These are phyloP conservation scores for Vulpes lagopus DNA, from an alignment of 2,113 vertebrate genomes.

Conservation along the genomic window DNA sequence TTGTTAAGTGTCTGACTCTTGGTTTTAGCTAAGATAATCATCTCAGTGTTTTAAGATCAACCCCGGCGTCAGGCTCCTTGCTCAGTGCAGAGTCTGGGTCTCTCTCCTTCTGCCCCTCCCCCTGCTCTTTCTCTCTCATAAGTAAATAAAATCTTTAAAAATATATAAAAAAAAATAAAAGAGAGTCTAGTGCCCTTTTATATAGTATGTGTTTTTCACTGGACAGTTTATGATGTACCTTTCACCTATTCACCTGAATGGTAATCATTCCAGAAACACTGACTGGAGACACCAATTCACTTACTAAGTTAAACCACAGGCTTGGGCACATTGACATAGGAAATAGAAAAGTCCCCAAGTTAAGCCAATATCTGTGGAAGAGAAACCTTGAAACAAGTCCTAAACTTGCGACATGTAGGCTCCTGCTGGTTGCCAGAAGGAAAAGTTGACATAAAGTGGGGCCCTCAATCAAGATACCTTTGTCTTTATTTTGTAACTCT, in stretches of 20 bases:
- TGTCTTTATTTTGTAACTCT: conserved; percentile 64
- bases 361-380: conserved; percentile 25
- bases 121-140: not conserved
- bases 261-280: not conserved
- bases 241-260: not conserved
- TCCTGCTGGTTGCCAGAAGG: conserved; percentile 39
- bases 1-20: not conserved
- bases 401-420: not conserved
- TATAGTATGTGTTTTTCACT: not conserved
- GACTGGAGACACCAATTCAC: not conserved
- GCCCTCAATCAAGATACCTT: conserved; percentile 22
- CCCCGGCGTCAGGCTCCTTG: fast-evolving
- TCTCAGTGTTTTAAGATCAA: not conserved
- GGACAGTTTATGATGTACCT: not conserved
- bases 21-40: not conserved
- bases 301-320: conserved; percentile 35
- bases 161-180: not conserved
- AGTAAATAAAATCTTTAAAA: not conserved
- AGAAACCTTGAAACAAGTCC: conserved; percentile 55
- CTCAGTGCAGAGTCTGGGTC: not conserved
- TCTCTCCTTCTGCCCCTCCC: not conserved
- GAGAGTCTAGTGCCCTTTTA: not conserved
- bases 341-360: not conserved
- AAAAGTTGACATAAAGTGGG: conserved; percentile 41
- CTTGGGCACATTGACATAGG: not conserved